These are phyloP conservation scores for Distichodus sexfasciatus DNA, from an alignment of 2,797 vertebrate species.

Conservation along the genomic window DNA sequence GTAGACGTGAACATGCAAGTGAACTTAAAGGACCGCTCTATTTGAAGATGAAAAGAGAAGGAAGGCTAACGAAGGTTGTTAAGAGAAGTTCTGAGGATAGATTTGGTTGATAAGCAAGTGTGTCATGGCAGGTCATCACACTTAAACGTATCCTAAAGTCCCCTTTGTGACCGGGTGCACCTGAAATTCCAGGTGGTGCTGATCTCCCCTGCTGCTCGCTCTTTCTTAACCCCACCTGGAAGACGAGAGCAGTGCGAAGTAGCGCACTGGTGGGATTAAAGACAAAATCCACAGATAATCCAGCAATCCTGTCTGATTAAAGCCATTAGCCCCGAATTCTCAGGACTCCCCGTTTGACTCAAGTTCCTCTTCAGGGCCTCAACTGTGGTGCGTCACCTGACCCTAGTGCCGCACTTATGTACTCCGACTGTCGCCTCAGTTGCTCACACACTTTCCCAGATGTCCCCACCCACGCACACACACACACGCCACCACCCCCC, in stretches of 20 bases:
- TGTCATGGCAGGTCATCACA: neutral
- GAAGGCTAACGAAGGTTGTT: too few species aligned
- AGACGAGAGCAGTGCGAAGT: slow-evolving; percentile 37
- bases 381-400: slow-evolving; percentile 1
- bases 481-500: too few species aligned
- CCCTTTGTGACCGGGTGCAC: too few species aligned
- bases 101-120: too few species aligned
- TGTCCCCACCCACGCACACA: slow-evolving; percentile 45
- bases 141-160: too few species aligned
- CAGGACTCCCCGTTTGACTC: slow-evolving; percentile 12
- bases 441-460: neutral
- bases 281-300: slow-evolving; percentile 64
- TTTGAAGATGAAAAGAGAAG: too few species aligned
- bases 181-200: too few species aligned
- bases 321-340: slow-evolving; percentile 54
- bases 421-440: neutral
- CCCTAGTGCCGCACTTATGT: neutral
- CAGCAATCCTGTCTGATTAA: slow-evolving; percentile 64
- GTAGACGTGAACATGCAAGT: too few species aligned
- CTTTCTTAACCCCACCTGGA: slow-evolving; percentile 26
- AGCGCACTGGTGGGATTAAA: slow-evolving; percentile 54
- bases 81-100: too few species aligned
- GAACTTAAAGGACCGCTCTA: too few species aligned
- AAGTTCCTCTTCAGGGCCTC: slow-evolving; percentile 1
- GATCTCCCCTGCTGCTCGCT: slow-evolving; percentile 6